Evolutionary conservation across 2,113 vertebrate genomes (phyloP), one percentile per base, ranked within the genome.

Genomic region (Anolis sagrei): DNA sequence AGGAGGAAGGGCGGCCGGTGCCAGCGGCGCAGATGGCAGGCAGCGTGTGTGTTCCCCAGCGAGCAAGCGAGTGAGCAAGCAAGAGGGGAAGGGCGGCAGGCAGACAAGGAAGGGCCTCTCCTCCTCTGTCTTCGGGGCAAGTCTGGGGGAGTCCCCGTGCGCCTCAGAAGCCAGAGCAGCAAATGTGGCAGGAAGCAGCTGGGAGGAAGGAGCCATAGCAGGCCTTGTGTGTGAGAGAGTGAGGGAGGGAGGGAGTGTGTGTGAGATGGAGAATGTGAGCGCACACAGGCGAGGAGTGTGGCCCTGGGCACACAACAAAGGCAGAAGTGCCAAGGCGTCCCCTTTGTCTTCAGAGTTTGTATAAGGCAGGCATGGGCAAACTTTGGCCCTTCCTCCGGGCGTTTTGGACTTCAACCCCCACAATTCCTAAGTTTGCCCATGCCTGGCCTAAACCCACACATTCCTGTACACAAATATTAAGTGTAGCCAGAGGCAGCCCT

Each of bases 121-220:
- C 39, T 44, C 39, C 39, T 44, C 44, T 23, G 49, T 70, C 49
- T 23, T 34, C 27, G 84, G 84, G 87, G 66, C 73, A 76, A 27
- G 49, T 29, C 32, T 11, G 77, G 87, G 79, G 34, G 44, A 8
- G 29, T 10, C 36, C 54, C 75, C 2, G 2, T 0, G 34, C 39
- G 19, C 75, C 64, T 68, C 23, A 81, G 62, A 39, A 80, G 61
- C 58, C 72, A 66, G 81, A 79, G 44, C 58, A 54, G 23, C 13
- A 79, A 79, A 62, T 61, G 82, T 16, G 76, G 32, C 88, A 86
- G 85, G 83, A 75, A 76, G 68, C 74, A 84, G 83, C 83, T 76
- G 72, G 83, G 73, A 89, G 83, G 87, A 86, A 85, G 68, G 78
- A 81, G 44, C 32, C 69, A 84, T 34, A 25, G 76, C 54, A 4